Percentiles rank a stretch among this genome's conserved stretches.
Evolutionary conservation across 2,888 invertebrate species (phyloP).

Genomic region (Cremastinae sp.): DNA sequence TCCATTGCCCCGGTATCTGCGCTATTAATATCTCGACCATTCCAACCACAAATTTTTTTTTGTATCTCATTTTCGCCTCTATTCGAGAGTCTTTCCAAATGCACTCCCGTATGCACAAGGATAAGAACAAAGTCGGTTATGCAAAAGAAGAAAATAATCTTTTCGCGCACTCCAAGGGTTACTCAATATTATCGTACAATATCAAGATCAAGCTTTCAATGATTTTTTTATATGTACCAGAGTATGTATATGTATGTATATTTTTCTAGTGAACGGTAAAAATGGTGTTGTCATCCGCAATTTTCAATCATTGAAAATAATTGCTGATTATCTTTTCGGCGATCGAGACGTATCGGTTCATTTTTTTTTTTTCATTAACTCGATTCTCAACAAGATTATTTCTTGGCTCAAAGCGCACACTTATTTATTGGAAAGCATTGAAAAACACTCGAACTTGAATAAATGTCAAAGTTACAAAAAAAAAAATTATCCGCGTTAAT

Average conservation of each 20-base stretch:
- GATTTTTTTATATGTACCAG: constrained; percentile 7
- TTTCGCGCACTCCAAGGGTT: constrained; percentile 35
- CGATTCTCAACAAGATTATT: neutral
- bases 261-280: neutral
- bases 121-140: constrained; percentile 21
- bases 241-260: neutral
- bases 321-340: neutral
- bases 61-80: constrained; percentile 27
- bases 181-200: constrained; percentile 13
- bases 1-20: constrained; percentile 24
- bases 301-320: neutral
- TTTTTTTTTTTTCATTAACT: neutral
- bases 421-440: neutral
- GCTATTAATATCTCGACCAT: constrained; percentile 51
- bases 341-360: neutral
- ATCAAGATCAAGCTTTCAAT: constrained; percentile 23
- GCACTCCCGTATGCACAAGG: neutral
- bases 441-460: neutral
- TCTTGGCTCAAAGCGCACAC: no score
- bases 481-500: neutral
- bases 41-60: constrained; percentile 27
- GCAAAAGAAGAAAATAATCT: neutral
- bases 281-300: neutral
- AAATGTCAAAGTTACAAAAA: constrained; percentile 7
- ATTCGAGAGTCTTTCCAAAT: neutral